Percentiles rank a stretch among this genome's conserved stretches.
phyloP scores from a whole-genome alignment of 2,113 vertebrate genomes.

The Clarias batrachus region DNA sequence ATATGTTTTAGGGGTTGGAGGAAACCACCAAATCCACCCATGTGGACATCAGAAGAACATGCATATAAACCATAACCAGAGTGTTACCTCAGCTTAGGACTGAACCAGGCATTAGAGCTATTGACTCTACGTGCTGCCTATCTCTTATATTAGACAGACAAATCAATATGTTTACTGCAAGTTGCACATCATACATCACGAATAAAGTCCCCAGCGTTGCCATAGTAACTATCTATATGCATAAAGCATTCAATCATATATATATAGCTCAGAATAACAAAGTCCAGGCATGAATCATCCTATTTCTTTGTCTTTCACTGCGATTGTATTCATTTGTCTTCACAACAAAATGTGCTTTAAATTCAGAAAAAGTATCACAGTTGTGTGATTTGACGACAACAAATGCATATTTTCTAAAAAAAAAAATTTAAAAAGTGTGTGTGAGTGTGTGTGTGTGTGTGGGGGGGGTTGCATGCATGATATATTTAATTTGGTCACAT shows the following conservation, averaged over 20 bases:
- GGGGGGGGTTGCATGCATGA: too few species aligned
- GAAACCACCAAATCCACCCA: neutral
- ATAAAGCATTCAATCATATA: neutral
- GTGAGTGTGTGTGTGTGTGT: too few species aligned
- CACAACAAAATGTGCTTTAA: neutral
- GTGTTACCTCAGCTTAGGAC: neutral
- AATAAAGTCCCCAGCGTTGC: conserved; percentile 4
- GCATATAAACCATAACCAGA: neutral
- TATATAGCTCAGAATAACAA: neutral
- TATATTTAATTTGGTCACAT: neutral
- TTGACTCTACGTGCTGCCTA: neutral
- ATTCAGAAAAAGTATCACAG: neutral
- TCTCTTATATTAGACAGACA: neutral
- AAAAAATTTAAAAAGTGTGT: neutral
- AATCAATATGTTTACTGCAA: neutral
- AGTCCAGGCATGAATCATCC: neutral
- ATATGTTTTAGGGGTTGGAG: neutral
- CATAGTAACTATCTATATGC: conserved; percentile 39
- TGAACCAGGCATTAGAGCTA: neutral
- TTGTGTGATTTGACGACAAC: too few species aligned
- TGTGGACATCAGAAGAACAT: neutral
- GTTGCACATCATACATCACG: neutral
- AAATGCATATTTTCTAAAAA: neutral
- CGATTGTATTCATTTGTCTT: neutral
- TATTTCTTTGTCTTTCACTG: neutral